Evolutionary conservation across 2,888 invertebrate species (phyloP), one percentile per base, ranked within the genome.

Genomic region (Apamea epomidion): DNA sequence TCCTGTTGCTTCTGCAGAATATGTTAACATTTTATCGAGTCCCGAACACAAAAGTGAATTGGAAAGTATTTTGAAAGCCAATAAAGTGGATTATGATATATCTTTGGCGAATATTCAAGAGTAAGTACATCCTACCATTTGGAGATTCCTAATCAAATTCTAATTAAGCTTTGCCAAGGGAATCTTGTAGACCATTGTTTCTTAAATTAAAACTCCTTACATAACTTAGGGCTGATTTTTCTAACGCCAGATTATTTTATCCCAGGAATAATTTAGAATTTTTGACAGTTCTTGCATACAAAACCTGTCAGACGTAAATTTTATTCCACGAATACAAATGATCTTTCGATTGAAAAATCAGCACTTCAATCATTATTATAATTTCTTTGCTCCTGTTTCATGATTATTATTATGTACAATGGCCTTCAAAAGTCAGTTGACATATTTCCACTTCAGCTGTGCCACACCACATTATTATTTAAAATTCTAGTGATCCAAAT

Each of bases 31-130:
- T 68, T 92, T 97, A 91, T 94, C 96, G 1, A 91, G 93, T 75
- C 96, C 97, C 6, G 85, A 90, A 75, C 75, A 93, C 60, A 95
- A 93, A 85, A 72, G 42, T 32, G 88, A 90, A 32, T 93, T 97
- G 74, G 92, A 93, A 84, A 86, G 76, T 51, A 80, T 94, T 5
- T 89, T 97, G 29, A 90, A 88, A 1, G 72, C 71, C 1, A 90
- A 95, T 82, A 83, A 90, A 16, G 95, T 97, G 54, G 84, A 90
- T 8, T 96, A 93, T 89, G 89, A 92, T 71, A 92, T 97, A 37
- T 85, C 94, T n/a, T 92, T 96, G 76, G 87, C 94, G 1, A 94
- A 97, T 90, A 94, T 97, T 74, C 95, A 96, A 93, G 94, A 93
- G 97, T 97, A 93, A 94, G 94, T 94, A 87, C 32, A 14, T n/a